These are phyloP conservation scores for Catharus ustulatus DNA, from an alignment of 2,797 vertebrate genomes.

Conservation along the genomic window DNA sequence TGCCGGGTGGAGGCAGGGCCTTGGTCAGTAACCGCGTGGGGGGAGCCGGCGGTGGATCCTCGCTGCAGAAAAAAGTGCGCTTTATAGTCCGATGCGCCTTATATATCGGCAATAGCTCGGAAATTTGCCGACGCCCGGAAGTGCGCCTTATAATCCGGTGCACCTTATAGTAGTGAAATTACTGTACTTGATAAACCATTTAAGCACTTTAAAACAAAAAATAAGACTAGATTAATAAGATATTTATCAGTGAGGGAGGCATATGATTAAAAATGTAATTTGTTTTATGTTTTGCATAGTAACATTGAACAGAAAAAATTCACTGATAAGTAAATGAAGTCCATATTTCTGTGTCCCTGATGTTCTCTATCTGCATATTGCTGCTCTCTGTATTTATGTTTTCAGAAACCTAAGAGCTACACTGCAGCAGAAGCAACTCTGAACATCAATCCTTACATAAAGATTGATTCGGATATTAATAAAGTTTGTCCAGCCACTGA, in stretches of 20 bases:
- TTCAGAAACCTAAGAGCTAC: constrained; percentile 94
- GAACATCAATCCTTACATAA: constrained; percentile 90
- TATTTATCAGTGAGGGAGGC: background rate
- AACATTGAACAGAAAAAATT: background rate
- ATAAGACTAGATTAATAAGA: background rate
- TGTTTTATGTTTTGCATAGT: background rate
- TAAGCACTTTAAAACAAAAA: background rate
- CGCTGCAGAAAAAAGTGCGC: too few species aligned
- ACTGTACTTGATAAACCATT: background rate
- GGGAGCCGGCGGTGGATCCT: too few species aligned
- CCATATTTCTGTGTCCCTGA: accelerated
- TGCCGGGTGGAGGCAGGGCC: too few species aligned
- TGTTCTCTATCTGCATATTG: background rate
- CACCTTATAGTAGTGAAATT: too few species aligned
- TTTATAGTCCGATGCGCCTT: too few species aligned
- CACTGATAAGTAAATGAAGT: background rate
- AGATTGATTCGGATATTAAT: constrained; percentile 91
- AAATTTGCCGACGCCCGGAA: too few species aligned
- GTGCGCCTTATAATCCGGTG: too few species aligned
- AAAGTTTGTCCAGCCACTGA: constrained; percentile 97
- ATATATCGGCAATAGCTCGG: too few species aligned
- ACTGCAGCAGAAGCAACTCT: constrained; percentile 90
- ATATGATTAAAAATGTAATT: background rate
- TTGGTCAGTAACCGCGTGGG: too few species aligned
- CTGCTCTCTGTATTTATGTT: background rate